Evolutionary conservation across 2,888 invertebrate species (phyloP), one percentile per base, ranked within the genome.

Genomic region (Phania funesta): DNA sequence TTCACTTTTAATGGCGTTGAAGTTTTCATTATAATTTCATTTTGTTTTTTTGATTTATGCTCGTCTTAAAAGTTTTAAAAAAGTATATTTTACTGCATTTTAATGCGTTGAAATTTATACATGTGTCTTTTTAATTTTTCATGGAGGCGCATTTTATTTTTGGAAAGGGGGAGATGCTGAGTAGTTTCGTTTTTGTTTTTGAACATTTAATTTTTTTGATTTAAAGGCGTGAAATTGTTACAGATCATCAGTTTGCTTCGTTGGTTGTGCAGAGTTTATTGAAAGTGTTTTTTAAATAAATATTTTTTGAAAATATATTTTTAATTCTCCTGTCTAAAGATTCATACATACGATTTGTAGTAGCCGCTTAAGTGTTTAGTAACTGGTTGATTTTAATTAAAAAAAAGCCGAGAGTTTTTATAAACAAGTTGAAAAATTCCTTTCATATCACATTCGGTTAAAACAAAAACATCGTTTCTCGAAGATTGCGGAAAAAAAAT

Each of bases 61-160:
- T 75, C 83, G 84, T 85, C 87, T 86, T 86, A 81, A 86, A 85
- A 80, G 85, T 87, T 87, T 87, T 84, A 84, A 85, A 86, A 85
- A 85, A 70, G 84, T 86, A 86, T 88, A 85, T 88, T 87, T 88
- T 87, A 88, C 87, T 87, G 88, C 86, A 87, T 87, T 88, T 88
- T 88, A 87, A 88, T 88, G 88, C 88, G 86, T 85, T 82, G 68
- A 82, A 74, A 82, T 82, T 70, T 74, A 74, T 74, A 74, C 62
- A 77, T 78, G 58, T 77, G 77, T 77, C 67, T 67, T 54, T 24
- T 52, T 46, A 50, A 80, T 85, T 24, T 50, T 65, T 65, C 24
- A 50, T 65, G 65, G 9, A 35, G 50, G 18, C 13, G n/a, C 20
- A 81, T 84, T 54, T 52, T 85, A 84, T 86, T 86, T 85, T 83